A percentile compares a stretch with the other conserved stretches of the same genome.
Conservation (phyloP, 2,797 vertebrate genomes). For the Xenentodon cancila region DNA sequence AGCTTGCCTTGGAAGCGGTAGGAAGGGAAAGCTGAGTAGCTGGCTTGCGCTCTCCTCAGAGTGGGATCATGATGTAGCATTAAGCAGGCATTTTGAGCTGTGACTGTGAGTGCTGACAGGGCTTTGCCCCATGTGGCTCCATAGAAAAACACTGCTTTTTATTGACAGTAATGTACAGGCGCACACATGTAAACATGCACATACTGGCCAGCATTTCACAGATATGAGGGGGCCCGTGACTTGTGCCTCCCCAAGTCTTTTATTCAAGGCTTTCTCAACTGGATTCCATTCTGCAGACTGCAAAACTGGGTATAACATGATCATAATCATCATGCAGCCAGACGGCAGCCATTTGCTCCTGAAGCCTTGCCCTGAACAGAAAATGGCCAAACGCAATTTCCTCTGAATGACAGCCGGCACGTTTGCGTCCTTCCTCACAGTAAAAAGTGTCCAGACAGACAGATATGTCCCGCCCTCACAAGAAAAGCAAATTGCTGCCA, state of each 20-base stretch:
- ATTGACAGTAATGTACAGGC: constrained; percentile 67
- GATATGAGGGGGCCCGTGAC: constrained; percentile 35
- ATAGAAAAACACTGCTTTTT: constrained; percentile 68
- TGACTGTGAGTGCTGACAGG: constrained; percentile 73
- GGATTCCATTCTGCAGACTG: constrained; percentile 45
- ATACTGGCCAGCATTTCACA: constrained; percentile 49
- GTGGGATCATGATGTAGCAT: constrained; percentile 52
- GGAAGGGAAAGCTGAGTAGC: constrained; percentile 61
- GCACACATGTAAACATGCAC: constrained; percentile 58
- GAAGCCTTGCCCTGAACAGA: constrained; percentile 45
- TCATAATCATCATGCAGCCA: constrained; percentile 51
- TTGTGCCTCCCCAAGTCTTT: constrained; percentile 29
- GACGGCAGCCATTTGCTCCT: constrained; percentile 49
- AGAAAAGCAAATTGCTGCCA: constrained; percentile 41
- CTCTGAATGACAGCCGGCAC: constrained; percentile 59
- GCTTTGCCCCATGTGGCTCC: constrained; percentile 65
- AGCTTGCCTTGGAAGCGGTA: constrained; percentile 65
- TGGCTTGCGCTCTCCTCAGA: constrained; percentile 52
- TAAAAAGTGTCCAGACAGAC: constrained; percentile 59
- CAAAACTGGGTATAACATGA: constrained; percentile 44
- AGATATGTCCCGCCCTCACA: constrained; percentile 55
- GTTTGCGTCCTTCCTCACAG: constrained; percentile 52
- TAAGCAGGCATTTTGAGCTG: constrained; percentile 55
- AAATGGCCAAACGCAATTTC: constrained; percentile 62
- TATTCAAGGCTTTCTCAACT: constrained; percentile 33